A percentile compares a stretch with the other conserved stretches of the same genome.
phyloP scores from a whole-genome alignment of 2,113 vertebrate species.

The Cranoglanis bouderius region DNA sequence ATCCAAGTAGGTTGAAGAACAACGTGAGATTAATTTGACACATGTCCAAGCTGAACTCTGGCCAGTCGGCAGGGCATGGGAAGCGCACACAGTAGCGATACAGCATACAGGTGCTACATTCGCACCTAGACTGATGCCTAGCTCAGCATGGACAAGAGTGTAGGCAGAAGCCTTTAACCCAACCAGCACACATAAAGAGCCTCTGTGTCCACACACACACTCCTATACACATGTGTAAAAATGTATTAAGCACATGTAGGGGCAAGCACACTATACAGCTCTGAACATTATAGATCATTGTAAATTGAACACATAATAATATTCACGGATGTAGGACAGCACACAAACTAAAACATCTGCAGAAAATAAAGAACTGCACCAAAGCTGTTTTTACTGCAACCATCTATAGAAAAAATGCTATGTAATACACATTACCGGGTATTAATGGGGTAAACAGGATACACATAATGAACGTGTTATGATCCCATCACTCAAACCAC shows the following conservation, averaged over 20 bases:
- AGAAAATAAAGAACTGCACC: not conserved
- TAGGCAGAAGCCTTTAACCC: conserved; percentile 33
- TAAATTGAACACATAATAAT: conserved; percentile 29
- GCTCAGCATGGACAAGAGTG: conserved; percentile 36
- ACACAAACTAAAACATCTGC: not conserved
- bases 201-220: conserved; percentile 30
- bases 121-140: conserved; percentile 55
- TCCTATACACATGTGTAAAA: conserved; percentile 6
- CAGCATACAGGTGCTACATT: conserved; percentile 75
- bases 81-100: conserved; percentile 59
- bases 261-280: not conserved
- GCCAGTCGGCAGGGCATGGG: conserved; percentile 65
- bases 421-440: not conserved
- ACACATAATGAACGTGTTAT: not conserved
- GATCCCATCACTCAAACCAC: not conserved
- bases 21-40: conserved; percentile 3
- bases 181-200: conserved; percentile 41
- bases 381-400: not conserved
- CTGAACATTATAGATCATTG: not conserved
- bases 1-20: not conserved
- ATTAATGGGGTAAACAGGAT: not conserved
- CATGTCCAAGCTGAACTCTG: conserved; percentile 29
- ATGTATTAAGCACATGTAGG: conserved; percentile 1
- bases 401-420: not conserved
- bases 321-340: conserved; percentile 14